Conservation (phyloP, 2,888 invertebrate species). For the Bhutanitis thaidina region DNA sequence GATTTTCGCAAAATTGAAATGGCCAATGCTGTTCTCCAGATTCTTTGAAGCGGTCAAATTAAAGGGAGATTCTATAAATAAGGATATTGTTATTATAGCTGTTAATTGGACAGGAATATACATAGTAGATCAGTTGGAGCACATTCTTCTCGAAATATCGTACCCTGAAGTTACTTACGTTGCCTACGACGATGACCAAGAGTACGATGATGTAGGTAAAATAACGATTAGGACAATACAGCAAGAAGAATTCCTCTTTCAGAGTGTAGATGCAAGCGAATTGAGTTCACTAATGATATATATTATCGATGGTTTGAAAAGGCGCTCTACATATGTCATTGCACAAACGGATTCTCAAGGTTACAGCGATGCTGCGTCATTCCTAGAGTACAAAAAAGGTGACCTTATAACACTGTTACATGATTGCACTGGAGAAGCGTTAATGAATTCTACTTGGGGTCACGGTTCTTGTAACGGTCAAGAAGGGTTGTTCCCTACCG, state of each 20-base stretch:
- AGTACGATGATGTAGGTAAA: slow-evolving; percentile 78
- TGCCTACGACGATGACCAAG: slow-evolving; percentile 75
- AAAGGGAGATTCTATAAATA: slow-evolving; percentile 83
- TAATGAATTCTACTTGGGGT: slow-evolving; percentile 86
- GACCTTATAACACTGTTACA: slow-evolving; percentile 91
- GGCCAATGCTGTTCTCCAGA: slow-evolving; percentile 96
- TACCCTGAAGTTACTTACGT: slow-evolving; percentile 93
- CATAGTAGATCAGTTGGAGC: slow-evolving; percentile 94
- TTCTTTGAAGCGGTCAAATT: slow-evolving; percentile 94
- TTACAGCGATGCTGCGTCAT: slow-evolving; percentile 77
- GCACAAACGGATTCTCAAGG: slow-evolving; percentile 82
- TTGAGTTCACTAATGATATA: slow-evolving; percentile 90
- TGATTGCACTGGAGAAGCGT: slow-evolving; percentile 85
- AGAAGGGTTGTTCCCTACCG: slow-evolving; percentile 91
- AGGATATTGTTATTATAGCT: slow-evolving; percentile 91
- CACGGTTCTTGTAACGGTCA: slow-evolving; percentile 85
- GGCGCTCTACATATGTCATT: slow-evolving; percentile 90
- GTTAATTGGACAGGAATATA: slow-evolving; percentile 97
- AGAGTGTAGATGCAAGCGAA: slow-evolving; percentile 92
- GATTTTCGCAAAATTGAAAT: slow-evolving; percentile 92
- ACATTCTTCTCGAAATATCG: slow-evolving; percentile 91
- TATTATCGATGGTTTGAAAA: slow-evolving; percentile 92
- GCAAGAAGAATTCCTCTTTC: slow-evolving; percentile 94
- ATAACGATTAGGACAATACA: slow-evolving; percentile 90
- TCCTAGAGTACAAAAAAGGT: slow-evolving; percentile 83